A percentile compares a stretch with the other conserved stretches of the same genome.
phyloP scores from a whole-genome alignment of 2,888 invertebrate genomes.

The Monoplex corrugatus region DNA sequence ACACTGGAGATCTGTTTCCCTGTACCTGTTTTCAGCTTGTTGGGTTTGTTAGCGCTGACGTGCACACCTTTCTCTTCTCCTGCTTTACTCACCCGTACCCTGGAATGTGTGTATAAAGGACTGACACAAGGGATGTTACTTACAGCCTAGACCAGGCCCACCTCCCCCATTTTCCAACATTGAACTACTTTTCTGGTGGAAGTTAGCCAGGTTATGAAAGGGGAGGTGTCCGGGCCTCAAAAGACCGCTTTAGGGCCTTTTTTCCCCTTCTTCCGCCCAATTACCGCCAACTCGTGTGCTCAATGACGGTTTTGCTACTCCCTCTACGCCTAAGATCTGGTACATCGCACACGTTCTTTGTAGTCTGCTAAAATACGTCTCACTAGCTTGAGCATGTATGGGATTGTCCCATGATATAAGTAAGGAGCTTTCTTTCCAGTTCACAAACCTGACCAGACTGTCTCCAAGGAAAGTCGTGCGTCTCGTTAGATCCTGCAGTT shows the following conservation, averaged over 20 bases:
- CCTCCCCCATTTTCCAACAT: no score
- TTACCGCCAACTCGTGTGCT: conserved; percentile 23
- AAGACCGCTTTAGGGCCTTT: background rate
- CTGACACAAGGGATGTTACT: no score
- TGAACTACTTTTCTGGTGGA: background rate
- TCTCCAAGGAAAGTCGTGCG: no score
- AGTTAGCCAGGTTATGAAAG: background rate
- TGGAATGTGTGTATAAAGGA: no score
- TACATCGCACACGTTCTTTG: background rate
- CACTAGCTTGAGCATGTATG: background rate
- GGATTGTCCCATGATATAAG: background rate
- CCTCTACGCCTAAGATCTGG: background rate
- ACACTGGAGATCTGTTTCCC: background rate
- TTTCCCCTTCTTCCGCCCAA: conserved; percentile 23
- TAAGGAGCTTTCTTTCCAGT: background rate
- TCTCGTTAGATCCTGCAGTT: background rate
- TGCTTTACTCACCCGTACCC: no score
- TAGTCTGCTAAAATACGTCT: background rate
- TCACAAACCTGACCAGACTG: background rate
- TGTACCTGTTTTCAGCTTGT: background rate
- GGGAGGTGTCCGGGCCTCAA: background rate
- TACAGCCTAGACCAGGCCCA: no score
- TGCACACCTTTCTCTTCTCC: background rate
- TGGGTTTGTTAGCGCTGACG: background rate
- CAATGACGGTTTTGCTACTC: background rate